Base-by-base conservation (phyloP, 2,888 invertebrate species). In the Parasteatoda lunata region DNA sequence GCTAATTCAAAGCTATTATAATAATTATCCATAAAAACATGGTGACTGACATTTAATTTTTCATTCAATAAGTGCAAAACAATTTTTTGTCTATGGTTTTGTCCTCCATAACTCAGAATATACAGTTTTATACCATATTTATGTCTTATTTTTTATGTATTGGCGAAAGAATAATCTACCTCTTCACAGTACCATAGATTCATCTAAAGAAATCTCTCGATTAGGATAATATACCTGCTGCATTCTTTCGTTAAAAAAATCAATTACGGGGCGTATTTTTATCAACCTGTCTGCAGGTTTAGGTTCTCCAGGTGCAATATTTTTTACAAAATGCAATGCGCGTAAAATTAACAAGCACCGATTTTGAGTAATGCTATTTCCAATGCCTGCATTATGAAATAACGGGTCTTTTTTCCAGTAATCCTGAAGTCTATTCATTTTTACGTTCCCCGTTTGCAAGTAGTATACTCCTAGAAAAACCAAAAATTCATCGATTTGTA, bases 41-140 rank as follows among this genome's bases (percentile, higher is more conserved):
- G 59, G 71, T 79, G 72, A 79, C 71, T 15, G 65, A 71, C 79
- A 79, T 71, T 79, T 71, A 79, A 79, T 79, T 79, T 79, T 79
- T 78, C 70, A 59, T 78, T 70, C 70, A 78, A 70, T 59, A 78
- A 78, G 54, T 59, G 70, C 70, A 78, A 78, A 78, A 70, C 78
- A 70, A 70, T 70, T 70, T 59, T 71, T 71, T 72, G 59, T 79
- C 49, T 78, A 71, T 71, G 64, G 4, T 79, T 71, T 71, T 71
- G 48, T 51, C 49, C 49, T 79, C 79, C 65, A 71, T 64, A 71
- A 59, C 91, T 91, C 15, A 91, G 70, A 88, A 91, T 90, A 80
- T 91, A 91, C 15, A 91, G 48, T 89, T 91, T 91, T 45, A 91
- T 88, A 0, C 91, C 91, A 71, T 91, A 91, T 71, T 90, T 90